Evolutionary conservation across 2,888 invertebrate genomes (phyloP), one percentile per base, ranked within the genome.

Genomic region (Crossocerus cetratus): DNA sequence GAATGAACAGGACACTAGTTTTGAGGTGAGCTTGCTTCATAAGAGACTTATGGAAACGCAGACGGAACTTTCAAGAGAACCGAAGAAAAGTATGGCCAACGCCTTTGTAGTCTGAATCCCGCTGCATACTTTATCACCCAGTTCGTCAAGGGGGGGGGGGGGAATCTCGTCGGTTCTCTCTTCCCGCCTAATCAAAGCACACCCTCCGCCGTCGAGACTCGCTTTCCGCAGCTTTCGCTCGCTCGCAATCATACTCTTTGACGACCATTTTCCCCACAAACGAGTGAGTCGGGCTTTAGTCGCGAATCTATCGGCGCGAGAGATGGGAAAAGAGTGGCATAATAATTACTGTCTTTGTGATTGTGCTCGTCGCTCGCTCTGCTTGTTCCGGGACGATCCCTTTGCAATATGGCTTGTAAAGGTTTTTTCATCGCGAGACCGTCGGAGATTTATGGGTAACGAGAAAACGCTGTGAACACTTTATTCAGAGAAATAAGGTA

Each of bases 11-110:
- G 63, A 32, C 11, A 3, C 32, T 32, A 32, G 32, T 32, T 32
- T 68, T 65, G 65, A 63, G n/a, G 20, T 2, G 20, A 71, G 62
- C 65, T 71, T 67, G 64, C 68, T 68, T 77, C 62, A 65, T 16
- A 59, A 32, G 32, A 32, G 1, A 32, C 8, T 32, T 32, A 32
- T 8, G 32, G 8, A 11, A 32, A 32, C 32, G 11, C 32, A 8
- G 32, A 32, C 1, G 3, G 32, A 32, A 11, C 32, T 32, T 32
- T 32, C 64, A 57, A 64, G 22, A 49, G 67, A 74, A 74, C 65
- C 67, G n/a, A 23, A 70, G 67, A 43, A 59, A 69, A 72, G 60
- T 65, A 56, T 22, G 57, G 55, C 21, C 4, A 56, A 21, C 43
- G 70, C 49, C 65, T 66, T 70, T 66, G 49, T 16, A 70, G 44